Conservation (phyloP, 1,140 invertebrate genomes). For the Temnothorax curvispinosus region DNA sequence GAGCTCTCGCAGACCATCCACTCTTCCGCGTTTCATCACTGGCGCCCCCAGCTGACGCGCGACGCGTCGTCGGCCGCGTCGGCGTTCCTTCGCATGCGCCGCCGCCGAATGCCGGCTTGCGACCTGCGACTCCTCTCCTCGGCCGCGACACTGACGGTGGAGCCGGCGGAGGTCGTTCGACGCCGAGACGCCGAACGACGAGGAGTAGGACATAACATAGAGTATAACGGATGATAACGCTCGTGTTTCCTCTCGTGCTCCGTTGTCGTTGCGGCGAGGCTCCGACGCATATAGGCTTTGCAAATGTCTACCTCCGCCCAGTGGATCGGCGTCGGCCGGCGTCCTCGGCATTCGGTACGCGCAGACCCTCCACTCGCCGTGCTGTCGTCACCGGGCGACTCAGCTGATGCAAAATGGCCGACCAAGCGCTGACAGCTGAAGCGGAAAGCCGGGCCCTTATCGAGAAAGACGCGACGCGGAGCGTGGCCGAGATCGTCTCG, state of each 20-base stretch:
- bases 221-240: too few relatives aligned
- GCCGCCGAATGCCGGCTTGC: not conserved
- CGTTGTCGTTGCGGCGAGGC: not conserved
- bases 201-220: too few relatives aligned
- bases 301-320: not conserved
- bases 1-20: constrained; percentile 66
- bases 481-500: fast-evolving
- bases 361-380: constrained; percentile 68
- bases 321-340: not conserved
- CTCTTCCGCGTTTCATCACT: constrained; percentile 73
- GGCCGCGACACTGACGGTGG: too few relatives aligned
- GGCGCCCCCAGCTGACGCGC: constrained; percentile 75
- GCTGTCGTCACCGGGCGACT: constrained; percentile 71
- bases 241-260: too few relatives aligned
- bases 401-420: constrained; percentile 75
- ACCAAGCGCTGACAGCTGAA: constrained; percentile 70
- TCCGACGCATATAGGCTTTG: too few relatives aligned
- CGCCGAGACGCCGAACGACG: not conserved
- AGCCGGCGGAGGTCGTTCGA: not conserved
- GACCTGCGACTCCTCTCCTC: too few relatives aligned
- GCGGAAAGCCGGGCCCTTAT: constrained; percentile 51
- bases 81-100: not conserved
- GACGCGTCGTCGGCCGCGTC: not conserved
- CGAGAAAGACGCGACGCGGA: constrained; percentile 40
- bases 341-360: not conserved